These are phyloP conservation scores for Andinoacara biseriatus DNA, from an alignment of 2,113 vertebrate species.

Conservation along the genomic window DNA sequence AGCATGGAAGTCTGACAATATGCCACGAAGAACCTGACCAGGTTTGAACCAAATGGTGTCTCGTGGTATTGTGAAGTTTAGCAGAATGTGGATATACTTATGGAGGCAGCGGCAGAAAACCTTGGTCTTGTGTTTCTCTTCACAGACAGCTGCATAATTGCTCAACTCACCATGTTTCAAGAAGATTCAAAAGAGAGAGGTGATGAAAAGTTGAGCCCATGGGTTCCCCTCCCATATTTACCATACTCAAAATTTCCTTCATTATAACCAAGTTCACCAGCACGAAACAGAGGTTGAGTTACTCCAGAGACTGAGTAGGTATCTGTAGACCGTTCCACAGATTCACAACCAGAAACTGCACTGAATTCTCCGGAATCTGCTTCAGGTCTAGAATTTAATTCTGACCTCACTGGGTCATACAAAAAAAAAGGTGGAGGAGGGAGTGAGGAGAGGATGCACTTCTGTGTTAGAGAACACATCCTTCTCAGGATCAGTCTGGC, in stretches of 20 bases:
- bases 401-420: neutral
- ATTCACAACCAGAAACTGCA: neutral
- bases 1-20: neutral
- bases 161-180: slow-evolving; percentile 27
- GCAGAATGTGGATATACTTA: neutral
- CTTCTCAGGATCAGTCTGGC: neutral
- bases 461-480: neutral
- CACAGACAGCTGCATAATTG: neutral
- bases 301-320: neutral
- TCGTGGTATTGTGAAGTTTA: neutral
- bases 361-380: neutral
- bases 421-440: neutral
- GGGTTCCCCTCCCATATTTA: neutral
- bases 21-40: slow-evolving; percentile 30
- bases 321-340: neutral
- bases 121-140: slow-evolving; percentile 9
- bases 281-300: neutral
- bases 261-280: neutral
- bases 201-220: neutral
- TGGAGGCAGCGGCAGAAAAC: neutral
- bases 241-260: neutral
- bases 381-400: neutral
- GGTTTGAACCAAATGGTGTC: fast-evolving
- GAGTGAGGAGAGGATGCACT: neutral
- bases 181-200: neutral